Conservation (phyloP, 1,140 invertebrate genomes). For the Caenorhabditis tropicalis region DNA sequence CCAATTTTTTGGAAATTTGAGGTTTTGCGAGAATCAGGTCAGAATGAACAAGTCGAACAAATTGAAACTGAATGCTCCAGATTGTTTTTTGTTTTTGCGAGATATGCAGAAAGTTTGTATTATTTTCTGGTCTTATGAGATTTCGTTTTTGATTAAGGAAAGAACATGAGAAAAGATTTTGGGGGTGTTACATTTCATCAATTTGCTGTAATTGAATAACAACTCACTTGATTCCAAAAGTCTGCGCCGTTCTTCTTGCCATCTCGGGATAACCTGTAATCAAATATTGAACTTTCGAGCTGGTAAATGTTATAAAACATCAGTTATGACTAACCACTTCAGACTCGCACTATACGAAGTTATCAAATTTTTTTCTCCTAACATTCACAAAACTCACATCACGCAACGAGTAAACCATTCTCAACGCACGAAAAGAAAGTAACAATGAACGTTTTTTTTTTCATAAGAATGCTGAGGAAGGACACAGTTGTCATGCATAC, state of each 20-base stretch:
- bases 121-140: no score
- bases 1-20: neutral
- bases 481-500: conserved; percentile 20
- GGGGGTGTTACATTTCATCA: neutral
- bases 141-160: no score
- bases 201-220: neutral
- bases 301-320: neutral
- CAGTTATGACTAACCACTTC: neutral
- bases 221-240: neutral
- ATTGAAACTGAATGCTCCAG: no score
- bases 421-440: neutral
- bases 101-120: no score
- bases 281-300: neutral
- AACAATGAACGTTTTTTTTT: neutral
- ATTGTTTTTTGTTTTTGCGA: no score
- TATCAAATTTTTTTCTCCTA: neutral
- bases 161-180: neutral
- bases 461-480: neutral
- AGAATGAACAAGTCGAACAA: neutral
- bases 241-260: neutral
- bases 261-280: neutral
- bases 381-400: neutral
- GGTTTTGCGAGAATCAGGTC: neutral
- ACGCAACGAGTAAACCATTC: neutral
- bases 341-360: neutral